Base-by-base conservation (phyloP, 1,140 invertebrate species). In the Oreohelix idahoensis region DNA sequence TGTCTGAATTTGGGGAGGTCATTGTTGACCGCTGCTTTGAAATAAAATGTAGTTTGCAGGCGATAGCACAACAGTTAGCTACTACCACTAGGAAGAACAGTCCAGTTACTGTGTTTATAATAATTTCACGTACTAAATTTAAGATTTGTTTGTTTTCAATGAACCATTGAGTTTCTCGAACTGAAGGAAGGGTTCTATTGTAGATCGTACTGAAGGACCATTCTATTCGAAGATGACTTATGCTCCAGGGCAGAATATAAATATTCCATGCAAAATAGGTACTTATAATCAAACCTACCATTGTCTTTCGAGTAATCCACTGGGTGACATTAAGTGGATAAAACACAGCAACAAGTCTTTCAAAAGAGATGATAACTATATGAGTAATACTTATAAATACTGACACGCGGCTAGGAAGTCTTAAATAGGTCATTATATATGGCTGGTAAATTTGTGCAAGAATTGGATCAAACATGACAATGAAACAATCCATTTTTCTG, bases 281-380 rank as follows among this genome's bases (percentile, higher is more conserved):
- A 66, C n/a, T 15, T 5, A 11, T n/a, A 10, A 66, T 8, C 2
- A 66, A 17, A 1, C 20, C 63, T 5, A 66, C 5, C n/a, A 32
- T 35, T 66, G 2, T 66, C 5, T n/a, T 5, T 2, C 10, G 17
- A 29, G 39, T 45, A 38, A 63, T 26, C 58, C 49, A 63, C 2
- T 26, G 32, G 17, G 77, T 66, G 36, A 79, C 77, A 10, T 79
- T 42, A 1, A 79, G 53, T 15, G 77, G 77, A 26, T 53, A 79
- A 38, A 36, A 36, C 4, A 79, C 77, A 39, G 58, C 53, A 1
- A 79, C 1, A 36, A 79, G 32, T n/a, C 77, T 79, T 26, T 79
- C 77, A 23, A 36, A 29, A 1, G 77, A 58, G 36, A 79, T 79
- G 51, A 69, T 26, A 11, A 66, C 58, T 2, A 69, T 45, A 35